Percentiles rank a stretch among this genome's conserved stretches.
Conservation (phyloP, 2,113 vertebrate species). For the Ranitomeya variabilis region DNA sequence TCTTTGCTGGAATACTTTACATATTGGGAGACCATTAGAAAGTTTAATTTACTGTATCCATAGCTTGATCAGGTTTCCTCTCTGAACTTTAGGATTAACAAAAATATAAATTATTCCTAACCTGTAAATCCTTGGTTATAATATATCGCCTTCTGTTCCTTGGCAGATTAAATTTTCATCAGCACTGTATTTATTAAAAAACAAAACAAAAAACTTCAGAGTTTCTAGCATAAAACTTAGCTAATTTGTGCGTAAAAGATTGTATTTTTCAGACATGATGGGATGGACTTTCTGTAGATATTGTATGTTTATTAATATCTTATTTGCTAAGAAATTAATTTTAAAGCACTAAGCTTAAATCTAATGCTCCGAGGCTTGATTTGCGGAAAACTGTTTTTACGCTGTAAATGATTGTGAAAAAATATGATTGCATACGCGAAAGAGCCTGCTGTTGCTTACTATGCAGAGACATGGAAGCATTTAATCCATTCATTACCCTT, state of each 20-base stretch:
- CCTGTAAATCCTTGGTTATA: neutral
- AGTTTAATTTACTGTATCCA: neutral
- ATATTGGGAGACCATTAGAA: neutral
- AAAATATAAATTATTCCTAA: neutral
- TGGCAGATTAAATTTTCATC: neutral
- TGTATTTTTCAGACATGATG: neutral
- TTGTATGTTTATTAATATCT: constrained; percentile 5
- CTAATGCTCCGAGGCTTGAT: neutral
- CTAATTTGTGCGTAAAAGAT: neutral
- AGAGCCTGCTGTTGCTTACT: constrained; percentile 2
- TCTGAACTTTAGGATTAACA: neutral
- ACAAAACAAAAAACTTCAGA: too few relatives aligned
- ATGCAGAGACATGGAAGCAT: neutral
- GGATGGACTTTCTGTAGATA: neutral
- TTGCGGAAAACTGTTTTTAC: constrained; percentile 1
- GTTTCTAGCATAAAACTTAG: neutral
- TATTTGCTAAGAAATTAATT: constrained; percentile 9
- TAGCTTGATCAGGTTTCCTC: neutral
- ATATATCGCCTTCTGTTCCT: neutral
- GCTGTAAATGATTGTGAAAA: constrained; percentile 17
- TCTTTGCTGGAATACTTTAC: neutral
- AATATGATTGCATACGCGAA: neutral
- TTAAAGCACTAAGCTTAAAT: neutral
- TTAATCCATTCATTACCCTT: constrained; percentile 18
- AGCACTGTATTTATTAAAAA: too few relatives aligned